Evolutionary conservation across 2,797 vertebrate genomes (phyloP).

Genomic region (Remorina albescens): DNA sequence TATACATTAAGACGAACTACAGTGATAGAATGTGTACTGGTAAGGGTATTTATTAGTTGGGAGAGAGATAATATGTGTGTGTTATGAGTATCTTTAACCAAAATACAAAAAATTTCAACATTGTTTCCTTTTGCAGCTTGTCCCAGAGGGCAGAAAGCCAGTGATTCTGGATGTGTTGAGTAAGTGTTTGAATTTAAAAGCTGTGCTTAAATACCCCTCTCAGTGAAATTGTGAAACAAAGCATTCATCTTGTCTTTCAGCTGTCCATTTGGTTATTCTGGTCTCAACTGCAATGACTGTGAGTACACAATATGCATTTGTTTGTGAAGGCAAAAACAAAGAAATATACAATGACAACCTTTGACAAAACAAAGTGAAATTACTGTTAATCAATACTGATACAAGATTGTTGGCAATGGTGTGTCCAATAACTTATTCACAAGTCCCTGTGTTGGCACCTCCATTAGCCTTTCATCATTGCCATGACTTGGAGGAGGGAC

Average conservation of each 20-base stretch:
- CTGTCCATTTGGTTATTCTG: conserved; percentile 69
- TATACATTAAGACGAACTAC: fast-evolving
- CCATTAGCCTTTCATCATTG: too few species aligned
- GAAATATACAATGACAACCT: neutral
- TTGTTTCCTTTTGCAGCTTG: conserved; percentile 66
- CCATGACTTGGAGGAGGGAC: too few species aligned
- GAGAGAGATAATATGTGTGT: neutral
- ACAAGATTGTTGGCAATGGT: neutral
- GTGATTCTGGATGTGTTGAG: fast-evolving
- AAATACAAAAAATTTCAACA: neutral
- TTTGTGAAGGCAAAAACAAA: neutral
- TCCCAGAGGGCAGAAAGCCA: conserved; percentile 17
- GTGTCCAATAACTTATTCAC: too few species aligned
- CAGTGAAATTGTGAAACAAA: neutral
- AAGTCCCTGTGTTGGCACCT: too few species aligned
- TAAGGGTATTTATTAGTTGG: conserved; percentile 41
- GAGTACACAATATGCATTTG: conserved; percentile 60
- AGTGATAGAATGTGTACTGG: conserved; percentile 51
- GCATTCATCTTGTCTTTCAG: conserved; percentile 60
- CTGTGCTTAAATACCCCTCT: too few species aligned
- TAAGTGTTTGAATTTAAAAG: conserved; percentile 55
- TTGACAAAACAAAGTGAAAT: neutral
- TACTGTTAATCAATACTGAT: neutral
- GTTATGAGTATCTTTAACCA: neutral
- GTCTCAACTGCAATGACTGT: conserved; percentile 76